A percentile compares a stretch with the other conserved stretches of the same genome.
These are phyloP conservation scores for Watsonalla binaria DNA, from an alignment of 2,888 invertebrate genomes.

Conservation along the genomic window DNA sequence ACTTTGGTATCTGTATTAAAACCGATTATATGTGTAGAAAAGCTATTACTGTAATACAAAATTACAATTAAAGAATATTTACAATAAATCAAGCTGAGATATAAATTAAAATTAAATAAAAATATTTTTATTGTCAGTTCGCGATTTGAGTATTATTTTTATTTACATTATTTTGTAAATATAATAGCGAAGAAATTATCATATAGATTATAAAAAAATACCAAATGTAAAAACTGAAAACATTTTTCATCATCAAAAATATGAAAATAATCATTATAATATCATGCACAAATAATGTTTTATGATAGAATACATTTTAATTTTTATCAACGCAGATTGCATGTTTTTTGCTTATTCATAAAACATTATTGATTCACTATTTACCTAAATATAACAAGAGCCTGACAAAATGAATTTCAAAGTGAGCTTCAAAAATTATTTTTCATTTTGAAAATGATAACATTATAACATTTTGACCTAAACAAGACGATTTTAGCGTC, in stretches of 20 bases:
- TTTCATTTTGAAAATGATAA: constrained; percentile 5
- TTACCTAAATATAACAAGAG: neutral
- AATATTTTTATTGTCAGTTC: constrained; percentile 77
- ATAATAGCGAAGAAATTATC: constrained; percentile 34
- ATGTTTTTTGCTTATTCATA: too few species aligned
- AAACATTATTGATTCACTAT: too few species aligned
- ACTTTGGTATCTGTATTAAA: constrained; percentile 78
- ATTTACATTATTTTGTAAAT: constrained; percentile 55
- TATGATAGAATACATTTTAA: too few species aligned
- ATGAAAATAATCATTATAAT: too few species aligned
- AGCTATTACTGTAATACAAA: constrained; percentile 59
- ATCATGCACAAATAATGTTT: too few species aligned
- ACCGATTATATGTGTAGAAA: constrained; percentile 74
- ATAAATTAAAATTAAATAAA: constrained; percentile 63
- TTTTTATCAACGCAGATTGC: neutral
- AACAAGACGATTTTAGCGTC: constrained; percentile 17
- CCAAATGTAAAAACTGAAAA: constrained; percentile 22
- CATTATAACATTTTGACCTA: constrained; percentile 10
- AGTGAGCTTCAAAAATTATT: neutral
- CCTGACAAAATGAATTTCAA: neutral
- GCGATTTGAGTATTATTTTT: constrained; percentile 70
- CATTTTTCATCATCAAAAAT: constrained; percentile 8
- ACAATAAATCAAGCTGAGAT: constrained; percentile 52
- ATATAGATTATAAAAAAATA: constrained; percentile 24
- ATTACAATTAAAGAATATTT: constrained; percentile 65